Base-by-base conservation (phyloP, 2,797 vertebrate species). In the Ctenopoma kingsleyae region DNA sequence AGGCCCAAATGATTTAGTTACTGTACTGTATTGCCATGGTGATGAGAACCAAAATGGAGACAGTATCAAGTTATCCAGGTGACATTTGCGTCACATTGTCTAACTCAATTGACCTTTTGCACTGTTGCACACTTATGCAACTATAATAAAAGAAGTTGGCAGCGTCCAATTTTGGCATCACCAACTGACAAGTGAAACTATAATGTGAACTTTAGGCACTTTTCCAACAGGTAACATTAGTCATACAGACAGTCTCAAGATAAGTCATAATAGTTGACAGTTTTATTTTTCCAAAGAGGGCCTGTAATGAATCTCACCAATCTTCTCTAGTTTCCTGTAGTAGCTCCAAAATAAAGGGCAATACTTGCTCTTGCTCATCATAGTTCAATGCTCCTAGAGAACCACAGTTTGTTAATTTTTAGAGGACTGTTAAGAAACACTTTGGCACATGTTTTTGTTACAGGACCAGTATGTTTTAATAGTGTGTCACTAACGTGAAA, bases 41-140 rank as follows among this genome's bases (percentile, higher is more conserved):
- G 20, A 76, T 16, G 20, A 43, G 55, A 46, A 23, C 76, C 40
- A 32, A 73, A 59, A 41, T 35, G 16, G 5, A 6, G 35, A 38
- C 43, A 1, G 36, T 36, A 62, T 83, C 23, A 56, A 47, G 38
- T 63, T 32, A 20, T 60, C 40, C 53, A 25, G 22, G 41, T 51
- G 60, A 72, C 41, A 17, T 58, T 50, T 70, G 41, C 15, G 46
- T 59, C 71, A 54, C 9, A 1, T 59, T 2, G 49, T 76, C 27
- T 25, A 58, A 81, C 65, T 72, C 51, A 22, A 15, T 68, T 78
- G 83, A 76, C 84, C 72, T 76, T 89, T 89, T 82, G 82, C 86
- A 80, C 84, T 78, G 72, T 79, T 80, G 57, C 73, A 62, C 76
- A 65, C 51, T 55, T 55, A 30, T 48, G 56, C 64, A 65, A n/a